Evolutionary conservation across 2,888 invertebrate species (phyloP), one percentile per base, ranked within the genome.

Genomic region (Frankliniella fusca): DNA sequence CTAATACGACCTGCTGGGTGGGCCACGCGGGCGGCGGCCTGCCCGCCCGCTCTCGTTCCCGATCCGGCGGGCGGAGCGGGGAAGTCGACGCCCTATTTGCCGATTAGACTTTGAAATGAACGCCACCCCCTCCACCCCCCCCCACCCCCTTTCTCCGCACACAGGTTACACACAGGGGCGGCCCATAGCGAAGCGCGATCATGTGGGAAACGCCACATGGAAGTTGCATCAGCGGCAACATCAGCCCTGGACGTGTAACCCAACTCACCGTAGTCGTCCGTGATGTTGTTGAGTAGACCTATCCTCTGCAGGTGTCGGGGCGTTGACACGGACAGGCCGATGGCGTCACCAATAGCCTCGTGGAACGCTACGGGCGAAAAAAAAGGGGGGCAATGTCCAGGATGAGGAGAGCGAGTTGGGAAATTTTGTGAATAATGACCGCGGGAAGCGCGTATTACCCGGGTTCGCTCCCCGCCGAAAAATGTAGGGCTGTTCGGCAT

Each of bases 401-500:
- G 54, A 54, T 15, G 3, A 15, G 54, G 15, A 15, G 54, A 2
- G 54, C 54, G 48, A 10, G 65, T 79, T 8, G 79, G n/a, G 12
- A 12, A 15, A 1, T 3, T 79, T n/a, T 2, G 79, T 54, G 12
- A 18, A 12, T 8, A 15, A 2, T 54, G 15, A 18, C 80, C 50
- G 0, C 61, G 79, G 15, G 38, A 28, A 81, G n/a, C 82, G 15
- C 23, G 23, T 81, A 83, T 85, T 86, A 94, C 95, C 95, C 85
- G 95, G 95, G 87, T 95, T 93, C 0, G 95, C 95, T 65, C 95
- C 96, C 84, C 93, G 93, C 83, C 95, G 90, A 88, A 94, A 96
- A 12, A 94, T 87, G 84, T 92, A 91, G 0, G 94, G 94, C 85
- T 93, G 93, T 80, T 94, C 92, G 0, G 93, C 90, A 86, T 95